Percentiles rank a stretch among this genome's conserved stretches.
phyloP scores from a whole-genome alignment of 1,140 invertebrate genomes.

The Dendrolimus kikuchii region DNA sequence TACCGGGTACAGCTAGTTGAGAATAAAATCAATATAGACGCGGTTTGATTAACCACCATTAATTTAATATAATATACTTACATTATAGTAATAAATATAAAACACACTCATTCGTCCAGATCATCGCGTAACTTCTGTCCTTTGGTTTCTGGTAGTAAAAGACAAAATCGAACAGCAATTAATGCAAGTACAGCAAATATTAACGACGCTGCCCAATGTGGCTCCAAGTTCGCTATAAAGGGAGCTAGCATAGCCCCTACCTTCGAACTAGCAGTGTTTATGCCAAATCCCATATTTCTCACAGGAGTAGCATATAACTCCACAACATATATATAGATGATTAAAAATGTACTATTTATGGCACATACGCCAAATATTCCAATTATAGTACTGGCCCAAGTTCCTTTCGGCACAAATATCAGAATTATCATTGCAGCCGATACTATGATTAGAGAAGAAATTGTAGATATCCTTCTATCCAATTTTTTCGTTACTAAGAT shows the following conservation, averaged over 20 bases:
- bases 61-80: too few species aligned
- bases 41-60: too few species aligned
- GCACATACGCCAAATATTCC: constrained; percentile 21
- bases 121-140: constrained; percentile 33
- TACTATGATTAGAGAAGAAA: constrained; percentile 4
- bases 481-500: constrained; percentile 23
- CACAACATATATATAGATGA: constrained; percentile 23
- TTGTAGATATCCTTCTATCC: constrained; percentile 20
- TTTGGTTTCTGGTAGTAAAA: constrained; percentile 39
- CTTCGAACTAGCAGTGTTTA: constrained; percentile 24
- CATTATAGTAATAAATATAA: too few species aligned
- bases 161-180: constrained; percentile 19
- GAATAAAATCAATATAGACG: too few species aligned
- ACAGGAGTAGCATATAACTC: constrained; percentile 36
- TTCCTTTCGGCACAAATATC: constrained; percentile 19
- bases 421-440: constrained; percentile 23
- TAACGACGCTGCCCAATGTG: constrained; percentile 31
- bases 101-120: constrained; percentile 13
- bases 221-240: constrained; percentile 29
- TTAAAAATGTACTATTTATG: constrained; percentile 13
- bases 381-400: constrained; percentile 17
- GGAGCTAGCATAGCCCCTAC: constrained; percentile 32
- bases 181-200: constrained; percentile 29
- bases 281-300: constrained; percentile 33
- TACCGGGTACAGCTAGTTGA: too few species aligned